These are phyloP conservation scores for Calephelis perditalis DNA, from an alignment of 2,888 invertebrate genomes.

Conservation along the genomic window DNA sequence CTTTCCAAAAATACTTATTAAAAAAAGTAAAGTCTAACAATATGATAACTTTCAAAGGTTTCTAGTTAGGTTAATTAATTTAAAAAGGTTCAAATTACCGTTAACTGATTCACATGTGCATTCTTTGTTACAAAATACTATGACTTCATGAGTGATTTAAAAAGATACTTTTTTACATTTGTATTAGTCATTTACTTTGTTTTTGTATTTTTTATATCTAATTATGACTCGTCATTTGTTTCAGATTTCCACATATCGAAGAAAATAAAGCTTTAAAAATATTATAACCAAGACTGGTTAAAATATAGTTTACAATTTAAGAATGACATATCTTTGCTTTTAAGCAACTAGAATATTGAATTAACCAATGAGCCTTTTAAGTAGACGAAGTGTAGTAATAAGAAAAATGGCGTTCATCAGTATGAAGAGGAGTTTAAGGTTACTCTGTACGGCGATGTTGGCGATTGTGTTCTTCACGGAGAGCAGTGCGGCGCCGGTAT, in stretches of 20 bases:
- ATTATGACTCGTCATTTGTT: slow-evolving; percentile 44
- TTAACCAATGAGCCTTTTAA: slow-evolving; percentile 53
- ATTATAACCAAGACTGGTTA: slow-evolving; percentile 41
- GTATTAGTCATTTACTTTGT: too few relatives aligned
- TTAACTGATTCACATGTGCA: too few relatives aligned
- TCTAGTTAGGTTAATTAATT: too few relatives aligned
- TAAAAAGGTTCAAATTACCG: too few relatives aligned
- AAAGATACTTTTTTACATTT: too few relatives aligned
- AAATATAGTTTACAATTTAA: slow-evolving; percentile 39
- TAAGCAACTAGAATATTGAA: slow-evolving; percentile 43
- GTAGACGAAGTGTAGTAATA: slow-evolving; percentile 34
- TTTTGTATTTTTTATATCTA: not conserved
- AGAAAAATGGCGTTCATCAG: slow-evolving; percentile 54
- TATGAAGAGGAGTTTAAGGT: slow-evolving; percentile 51
- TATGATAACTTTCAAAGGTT: too few relatives aligned
- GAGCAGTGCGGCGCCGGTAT: slow-evolving; percentile 63
- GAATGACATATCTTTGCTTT: slow-evolving; percentile 49
- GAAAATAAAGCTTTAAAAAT: slow-evolving; percentile 38
- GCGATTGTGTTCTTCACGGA: slow-evolving; percentile 53
- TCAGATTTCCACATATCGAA: slow-evolving; percentile 45
- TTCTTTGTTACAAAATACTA: too few relatives aligned
- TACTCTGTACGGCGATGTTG: slow-evolving; percentile 49
- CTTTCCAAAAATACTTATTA: too few relatives aligned
- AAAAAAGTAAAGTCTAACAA: too few relatives aligned
- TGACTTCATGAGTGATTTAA: too few relatives aligned